phyloP scores from a whole-genome alignment of 2,113 vertebrate genomes.

The Caranx ignobilis region DNA sequence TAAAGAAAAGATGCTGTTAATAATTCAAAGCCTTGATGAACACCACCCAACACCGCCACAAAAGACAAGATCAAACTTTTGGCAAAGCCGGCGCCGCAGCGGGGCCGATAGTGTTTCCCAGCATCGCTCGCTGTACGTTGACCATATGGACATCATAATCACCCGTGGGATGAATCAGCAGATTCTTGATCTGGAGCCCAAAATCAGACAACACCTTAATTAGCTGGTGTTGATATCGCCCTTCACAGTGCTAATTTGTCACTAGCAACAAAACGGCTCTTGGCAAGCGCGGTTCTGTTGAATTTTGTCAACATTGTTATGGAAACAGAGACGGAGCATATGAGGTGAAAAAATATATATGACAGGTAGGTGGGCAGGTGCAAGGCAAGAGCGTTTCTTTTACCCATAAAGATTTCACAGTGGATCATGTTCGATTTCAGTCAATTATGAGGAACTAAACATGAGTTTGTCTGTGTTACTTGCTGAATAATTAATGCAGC shows the following conservation, averaged over 20 bases:
- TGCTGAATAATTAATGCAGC: slow-evolving; percentile 43
- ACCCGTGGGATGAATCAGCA: slow-evolving; percentile 84
- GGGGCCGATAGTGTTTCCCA: slow-evolving; percentile 82
- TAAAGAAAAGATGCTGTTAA: slow-evolving; percentile 87
- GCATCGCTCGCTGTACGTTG: slow-evolving; percentile 77
- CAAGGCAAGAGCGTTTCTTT: not conserved
- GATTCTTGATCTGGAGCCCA: slow-evolving; percentile 84
- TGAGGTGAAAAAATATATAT: slow-evolving; percentile 43
- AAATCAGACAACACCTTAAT: slow-evolving; percentile 86
- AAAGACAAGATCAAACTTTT: slow-evolving; percentile 85
- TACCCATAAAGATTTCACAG: slow-evolving; percentile 33
- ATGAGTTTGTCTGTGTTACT: slow-evolving; percentile 35
- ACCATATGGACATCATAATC: slow-evolving; percentile 88
- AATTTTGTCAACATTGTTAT: slow-evolving; percentile 31
- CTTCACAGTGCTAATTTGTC: slow-evolving; percentile 76
- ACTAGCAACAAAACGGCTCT: slow-evolving; percentile 65
- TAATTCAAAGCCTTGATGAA: slow-evolving; percentile 88
- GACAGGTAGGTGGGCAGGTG: slow-evolving; percentile 29
- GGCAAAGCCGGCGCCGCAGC: slow-evolving; percentile 68
- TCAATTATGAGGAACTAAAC: slow-evolving; percentile 50
- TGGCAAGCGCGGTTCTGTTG: slow-evolving; percentile 56
- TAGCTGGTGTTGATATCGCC: slow-evolving; percentile 80
- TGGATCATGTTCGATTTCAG: slow-evolving; percentile 29
- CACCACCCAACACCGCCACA: slow-evolving; percentile 79
- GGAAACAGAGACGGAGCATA: slow-evolving; percentile 46